phyloP scores from a whole-genome alignment of 2,113 vertebrate species.

The Platysteira castanea region DNA sequence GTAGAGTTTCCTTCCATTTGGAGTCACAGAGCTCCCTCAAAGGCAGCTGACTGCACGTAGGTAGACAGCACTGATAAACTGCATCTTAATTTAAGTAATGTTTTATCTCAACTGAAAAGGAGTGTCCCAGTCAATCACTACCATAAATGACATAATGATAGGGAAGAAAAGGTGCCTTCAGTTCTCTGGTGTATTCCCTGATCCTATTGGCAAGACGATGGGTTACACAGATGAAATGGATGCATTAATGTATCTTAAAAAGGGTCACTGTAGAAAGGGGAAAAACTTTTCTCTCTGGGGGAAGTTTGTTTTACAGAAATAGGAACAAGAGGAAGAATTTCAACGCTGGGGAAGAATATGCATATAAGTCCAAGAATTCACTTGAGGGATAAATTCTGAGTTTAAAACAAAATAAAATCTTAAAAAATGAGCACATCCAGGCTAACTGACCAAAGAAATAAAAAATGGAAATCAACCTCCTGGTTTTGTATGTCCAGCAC shows the following conservation, averaged over 20 bases:
- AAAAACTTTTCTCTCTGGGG: neutral
- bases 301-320: neutral
- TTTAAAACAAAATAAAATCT: neutral
- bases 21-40: neutral
- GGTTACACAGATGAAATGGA: neutral
- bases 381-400: neutral
- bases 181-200: neutral
- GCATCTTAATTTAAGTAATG: neutral
- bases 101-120: neutral
- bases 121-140: neutral
- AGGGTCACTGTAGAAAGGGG: neutral
- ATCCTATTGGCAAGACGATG: neutral
- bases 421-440: neutral
- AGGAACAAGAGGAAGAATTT: neutral
- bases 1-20: conserved; percentile 14
- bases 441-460: neutral
- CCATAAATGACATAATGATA: neutral
- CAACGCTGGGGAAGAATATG: neutral
- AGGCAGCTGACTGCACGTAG: neutral
- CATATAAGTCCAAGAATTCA: neutral
- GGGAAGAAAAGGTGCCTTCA: neutral
- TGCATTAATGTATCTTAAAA: neutral
- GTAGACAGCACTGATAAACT: neutral
- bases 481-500: neutral
- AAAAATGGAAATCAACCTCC: neutral